These are phyloP conservation scores for Actinia tenebrosa DNA, from an alignment of 64 coral and sea anemone genomes.

Conservation along the genomic window DNA sequence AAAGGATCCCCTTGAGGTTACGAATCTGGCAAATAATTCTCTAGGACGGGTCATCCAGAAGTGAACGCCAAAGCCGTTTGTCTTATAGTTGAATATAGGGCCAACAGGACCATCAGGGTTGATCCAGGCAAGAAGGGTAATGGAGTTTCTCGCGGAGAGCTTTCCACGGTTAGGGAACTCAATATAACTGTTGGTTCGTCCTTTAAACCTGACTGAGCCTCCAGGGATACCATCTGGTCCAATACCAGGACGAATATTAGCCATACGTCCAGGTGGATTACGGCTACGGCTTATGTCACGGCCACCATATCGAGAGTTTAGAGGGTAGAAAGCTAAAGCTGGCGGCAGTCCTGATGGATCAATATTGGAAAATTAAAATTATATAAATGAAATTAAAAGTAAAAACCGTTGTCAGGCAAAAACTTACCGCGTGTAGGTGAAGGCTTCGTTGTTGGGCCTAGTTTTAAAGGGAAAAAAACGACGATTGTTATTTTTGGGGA, in stretches of 20 bases:
- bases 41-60: conserved; percentile 54
- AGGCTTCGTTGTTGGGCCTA: not conserved
- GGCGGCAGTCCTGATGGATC: conserved; percentile 29
- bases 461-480: not conserved
- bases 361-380: not conserved
- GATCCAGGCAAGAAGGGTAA: conserved; percentile 82
- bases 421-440: not conserved
- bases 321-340: conserved; percentile 61
- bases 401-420: not conserved
- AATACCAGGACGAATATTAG: conserved; percentile 47
- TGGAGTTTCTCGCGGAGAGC: conserved; percentile 65
- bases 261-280: conserved; percentile 58
- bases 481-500: not conserved
- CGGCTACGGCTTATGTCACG: conserved; percentile 48
- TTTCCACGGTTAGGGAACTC: conserved; percentile 79
- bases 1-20: conserved; percentile 40
- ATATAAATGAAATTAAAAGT: not conserved
- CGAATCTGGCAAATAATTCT: conserved; percentile 67
- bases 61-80: conserved; percentile 69
- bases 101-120: conserved; percentile 67
- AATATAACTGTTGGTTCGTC: conserved; percentile 59
- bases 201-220: conserved; percentile 55
- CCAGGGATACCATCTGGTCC: conserved; percentile 54
- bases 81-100: conserved; percentile 82
- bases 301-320: conserved; percentile 47